Conservation (phyloP, 2,888 invertebrate genomes). For the Zaprionus lineosus region DNA sequence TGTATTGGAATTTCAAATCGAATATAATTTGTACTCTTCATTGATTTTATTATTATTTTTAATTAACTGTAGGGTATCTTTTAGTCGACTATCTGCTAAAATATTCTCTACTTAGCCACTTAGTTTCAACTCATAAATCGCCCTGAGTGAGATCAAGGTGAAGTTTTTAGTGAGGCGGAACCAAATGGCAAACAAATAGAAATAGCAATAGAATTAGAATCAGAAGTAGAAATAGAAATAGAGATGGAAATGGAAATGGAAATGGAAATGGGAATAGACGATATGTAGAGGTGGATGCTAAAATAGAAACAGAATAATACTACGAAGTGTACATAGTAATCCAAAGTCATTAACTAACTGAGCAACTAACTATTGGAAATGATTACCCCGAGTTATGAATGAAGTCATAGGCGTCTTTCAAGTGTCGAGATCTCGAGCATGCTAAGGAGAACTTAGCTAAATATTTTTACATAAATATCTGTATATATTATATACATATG, state of each 20-base stretch:
- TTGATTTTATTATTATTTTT: too few relatives aligned
- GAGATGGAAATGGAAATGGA: background rate
- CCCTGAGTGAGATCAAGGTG: conserved; percentile 60
- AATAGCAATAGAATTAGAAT: conserved; percentile 15
- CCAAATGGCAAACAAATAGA: conserved; percentile 22
- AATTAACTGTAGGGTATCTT: background rate
- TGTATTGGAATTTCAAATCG: too few relatives aligned
- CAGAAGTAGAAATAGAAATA: conserved; percentile 16
- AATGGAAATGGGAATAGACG: too few relatives aligned
- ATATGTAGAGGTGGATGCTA: background rate
- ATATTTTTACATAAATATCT: too few relatives aligned
- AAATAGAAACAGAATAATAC: background rate
- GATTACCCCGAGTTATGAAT: background rate
- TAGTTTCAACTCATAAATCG: conserved; percentile 27
- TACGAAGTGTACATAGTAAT: background rate
- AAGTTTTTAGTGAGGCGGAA: conserved; percentile 59
- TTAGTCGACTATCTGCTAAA: background rate
- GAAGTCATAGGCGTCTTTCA: conserved; percentile 9
- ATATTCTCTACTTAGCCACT: conserved; percentile 18
- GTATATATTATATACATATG: too few relatives aligned
- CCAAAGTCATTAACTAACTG: background rate
- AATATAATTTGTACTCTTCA: too few relatives aligned
- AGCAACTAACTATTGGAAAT: background rate
- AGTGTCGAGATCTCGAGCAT: background rate
- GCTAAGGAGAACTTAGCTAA: too few relatives aligned